A percentile compares a stretch with the other conserved stretches of the same genome.
Evolutionary conservation across 2,888 invertebrate genomes (phyloP).

Genomic region (Agrotis clavis): DNA sequence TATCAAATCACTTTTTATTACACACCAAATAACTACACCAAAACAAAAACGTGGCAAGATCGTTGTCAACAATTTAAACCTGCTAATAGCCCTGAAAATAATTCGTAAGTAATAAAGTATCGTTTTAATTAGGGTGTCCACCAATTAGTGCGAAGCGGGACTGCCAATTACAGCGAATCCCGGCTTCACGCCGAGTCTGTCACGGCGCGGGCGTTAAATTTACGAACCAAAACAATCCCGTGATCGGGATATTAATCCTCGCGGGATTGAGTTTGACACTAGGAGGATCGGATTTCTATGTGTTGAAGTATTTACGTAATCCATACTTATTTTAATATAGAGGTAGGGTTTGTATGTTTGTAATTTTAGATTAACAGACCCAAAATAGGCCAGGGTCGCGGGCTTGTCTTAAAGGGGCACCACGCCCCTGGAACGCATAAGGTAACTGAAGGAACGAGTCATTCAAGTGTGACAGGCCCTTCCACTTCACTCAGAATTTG

Average conservation of each 20-base stretch:
- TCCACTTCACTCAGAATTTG: too few relatives aligned
- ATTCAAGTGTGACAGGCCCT: too few relatives aligned
- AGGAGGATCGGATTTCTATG: conserved; percentile 18
- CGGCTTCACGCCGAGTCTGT: conserved; percentile 51
- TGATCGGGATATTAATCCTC: conserved; percentile 65
- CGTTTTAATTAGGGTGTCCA: conserved; percentile 56
- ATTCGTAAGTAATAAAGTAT: conserved; percentile 48
- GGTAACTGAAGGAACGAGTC: too few relatives aligned
- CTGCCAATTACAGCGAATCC: conserved; percentile 71
- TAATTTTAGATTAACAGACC: too few relatives aligned
- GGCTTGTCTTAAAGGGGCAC: too few relatives aligned
- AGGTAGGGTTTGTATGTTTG: too few relatives aligned
- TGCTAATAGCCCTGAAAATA: conserved; percentile 49
- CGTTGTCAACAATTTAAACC: conserved; percentile 32
- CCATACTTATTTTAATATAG: too few relatives aligned
- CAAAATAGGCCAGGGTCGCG: too few relatives aligned
- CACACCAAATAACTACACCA: conserved; percentile 10
- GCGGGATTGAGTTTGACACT: conserved; percentile 49
- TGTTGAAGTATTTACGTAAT: conserved; percentile 3
- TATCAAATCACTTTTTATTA: neutral
- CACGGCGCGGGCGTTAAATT: conserved; percentile 61
- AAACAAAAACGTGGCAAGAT: conserved; percentile 32
- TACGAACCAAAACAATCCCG: conserved; percentile 67
- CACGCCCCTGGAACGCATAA: too few relatives aligned
- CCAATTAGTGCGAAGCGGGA: conserved; percentile 70